A percentile compares a stretch with the other conserved stretches of the same genome.
Evolutionary conservation across 1,140 invertebrate species (phyloP).

Genomic region (Tribolium madens): DNA sequence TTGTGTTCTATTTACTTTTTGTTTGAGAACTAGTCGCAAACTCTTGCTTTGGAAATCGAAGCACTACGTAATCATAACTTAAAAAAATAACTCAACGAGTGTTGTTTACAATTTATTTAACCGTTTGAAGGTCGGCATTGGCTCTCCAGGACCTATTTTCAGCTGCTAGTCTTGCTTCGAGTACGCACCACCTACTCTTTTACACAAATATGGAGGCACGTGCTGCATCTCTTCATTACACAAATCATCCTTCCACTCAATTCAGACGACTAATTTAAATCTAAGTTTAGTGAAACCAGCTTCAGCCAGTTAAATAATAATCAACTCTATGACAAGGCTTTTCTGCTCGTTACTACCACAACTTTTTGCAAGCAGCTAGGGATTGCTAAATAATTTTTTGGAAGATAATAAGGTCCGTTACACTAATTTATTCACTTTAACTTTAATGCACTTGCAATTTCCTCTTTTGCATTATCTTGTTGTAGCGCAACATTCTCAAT

Average conservation of each 20-base stretch:
- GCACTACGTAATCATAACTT: too few species aligned
- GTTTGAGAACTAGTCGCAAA: conserved; percentile 6
- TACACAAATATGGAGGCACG: conserved; percentile 30
- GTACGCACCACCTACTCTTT: conserved; percentile 15
- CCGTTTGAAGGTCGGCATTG: conserved; percentile 13
- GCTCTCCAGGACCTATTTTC: conserved; percentile 26
- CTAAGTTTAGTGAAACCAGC: conserved; percentile 25
- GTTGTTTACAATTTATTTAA: conserved; percentile 23
- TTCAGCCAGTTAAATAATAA: conserved; percentile 1
- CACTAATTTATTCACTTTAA: not conserved
- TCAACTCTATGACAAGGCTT: conserved; percentile 7
- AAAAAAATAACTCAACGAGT: not conserved
- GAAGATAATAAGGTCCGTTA: not conserved
- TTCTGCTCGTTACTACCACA: too few species aligned
- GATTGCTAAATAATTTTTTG: not conserved
- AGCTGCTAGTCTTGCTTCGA: conserved; percentile 17
- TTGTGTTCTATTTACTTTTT: conserved; percentile 48
- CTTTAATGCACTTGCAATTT: not conserved
- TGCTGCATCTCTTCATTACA: conserved; percentile 27
- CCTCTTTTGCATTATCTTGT: not conserved
- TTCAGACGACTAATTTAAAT: too few species aligned
- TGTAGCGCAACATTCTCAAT: not conserved
- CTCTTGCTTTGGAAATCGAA: too few species aligned
- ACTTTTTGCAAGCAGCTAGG: too few species aligned
- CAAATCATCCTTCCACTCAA: not conserved